Conservation (phyloP, 2,888 invertebrate species). For the Leptura quadrifasciata region DNA sequence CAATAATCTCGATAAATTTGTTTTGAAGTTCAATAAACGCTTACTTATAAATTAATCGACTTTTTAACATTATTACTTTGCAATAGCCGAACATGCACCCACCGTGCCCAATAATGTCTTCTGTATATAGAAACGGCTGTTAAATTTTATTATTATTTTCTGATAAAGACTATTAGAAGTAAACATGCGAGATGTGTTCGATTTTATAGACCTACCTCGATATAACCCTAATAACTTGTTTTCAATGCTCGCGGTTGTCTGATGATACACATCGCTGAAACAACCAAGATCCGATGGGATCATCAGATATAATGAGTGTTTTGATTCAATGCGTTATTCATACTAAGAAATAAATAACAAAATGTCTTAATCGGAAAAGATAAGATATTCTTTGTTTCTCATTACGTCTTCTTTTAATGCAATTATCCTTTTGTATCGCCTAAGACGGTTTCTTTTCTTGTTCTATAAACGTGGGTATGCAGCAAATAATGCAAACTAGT, state of each 20-base stretch:
- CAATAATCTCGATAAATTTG: slow-evolving; percentile 1
- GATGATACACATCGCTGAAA: slow-evolving; percentile 64
- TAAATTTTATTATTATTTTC: slow-evolving; percentile 49
- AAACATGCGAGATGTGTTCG: slow-evolving; percentile 59
- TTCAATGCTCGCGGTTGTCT: slow-evolving; percentile 63
- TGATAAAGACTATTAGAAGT: slow-evolving; percentile 59
- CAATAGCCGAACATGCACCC: neutral
- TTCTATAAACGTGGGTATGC: neutral
- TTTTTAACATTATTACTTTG: neutral
- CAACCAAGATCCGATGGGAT: slow-evolving; percentile 57
- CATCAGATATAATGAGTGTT: slow-evolving; percentile 69
- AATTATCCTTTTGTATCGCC: slow-evolving; percentile 27
- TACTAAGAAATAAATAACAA: slow-evolving; percentile 67
- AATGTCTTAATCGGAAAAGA: slow-evolving; percentile 66
- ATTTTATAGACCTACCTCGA: slow-evolving; percentile 65
- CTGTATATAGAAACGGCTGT: slow-evolving; percentile 38
- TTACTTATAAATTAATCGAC: neutral
- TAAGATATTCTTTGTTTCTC: slow-evolving; percentile 52
- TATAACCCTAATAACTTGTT: slow-evolving; percentile 68
- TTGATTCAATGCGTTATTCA: slow-evolving; percentile 69
- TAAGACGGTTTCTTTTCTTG: slow-evolving; percentile 21
- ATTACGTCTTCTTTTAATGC: slow-evolving; percentile 32
- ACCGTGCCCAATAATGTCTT: neutral
- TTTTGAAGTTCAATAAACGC: neutral
- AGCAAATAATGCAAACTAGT: slow-evolving; percentile 1